Percentiles rank a stretch among this genome's conserved stretches.
phyloP scores from a whole-genome alignment of 2,888 invertebrate genomes.

The Steinernema carpocapsae region DNA sequence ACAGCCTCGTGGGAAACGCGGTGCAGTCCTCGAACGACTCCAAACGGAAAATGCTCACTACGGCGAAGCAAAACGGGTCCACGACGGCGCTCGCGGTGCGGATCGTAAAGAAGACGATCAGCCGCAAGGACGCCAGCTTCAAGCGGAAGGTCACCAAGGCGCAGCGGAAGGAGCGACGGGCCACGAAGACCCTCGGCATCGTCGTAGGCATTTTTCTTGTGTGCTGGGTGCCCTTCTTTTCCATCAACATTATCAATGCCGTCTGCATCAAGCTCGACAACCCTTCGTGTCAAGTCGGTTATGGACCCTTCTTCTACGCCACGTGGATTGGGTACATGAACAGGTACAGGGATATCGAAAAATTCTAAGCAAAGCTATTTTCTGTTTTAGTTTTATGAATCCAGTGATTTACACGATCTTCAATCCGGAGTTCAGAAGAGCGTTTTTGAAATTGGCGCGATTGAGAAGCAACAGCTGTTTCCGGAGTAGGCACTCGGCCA shows the following conservation, averaged over 20 bases:
- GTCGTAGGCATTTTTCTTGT: conserved; percentile 95
- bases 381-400: conserved; percentile 73
- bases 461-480: conserved; percentile 24
- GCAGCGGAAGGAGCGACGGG: conserved; percentile 84
- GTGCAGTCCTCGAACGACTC: neutral
- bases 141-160: conserved; percentile 67
- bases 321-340: conserved; percentile 79
- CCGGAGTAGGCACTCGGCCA: conserved; percentile 24
- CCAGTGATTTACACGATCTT: conserved; percentile 74
- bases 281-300: conserved; percentile 65
- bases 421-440: conserved; percentile 73
- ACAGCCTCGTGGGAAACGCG: conserved; percentile 30
- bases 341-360: neutral
- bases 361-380: neutral
- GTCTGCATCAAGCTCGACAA: conserved; percentile 81
- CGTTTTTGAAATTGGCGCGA: conserved; percentile 22
- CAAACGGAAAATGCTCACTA: conserved; percentile 21
- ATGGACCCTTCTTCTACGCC: conserved; percentile 81
- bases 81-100: conserved; percentile 54
- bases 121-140: conserved; percentile 63
- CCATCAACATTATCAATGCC: conserved; percentile 94
- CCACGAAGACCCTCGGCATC: conserved; percentile 96
- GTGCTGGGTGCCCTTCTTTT: conserved; percentile 99
- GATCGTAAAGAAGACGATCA: conserved; percentile 62
- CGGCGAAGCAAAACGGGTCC: conserved; percentile 40